Evolutionary conservation across 2,797 vertebrate genomes (phyloP), one percentile per base, ranked within the genome.

Genomic region (Darevskia mixta): DNA sequence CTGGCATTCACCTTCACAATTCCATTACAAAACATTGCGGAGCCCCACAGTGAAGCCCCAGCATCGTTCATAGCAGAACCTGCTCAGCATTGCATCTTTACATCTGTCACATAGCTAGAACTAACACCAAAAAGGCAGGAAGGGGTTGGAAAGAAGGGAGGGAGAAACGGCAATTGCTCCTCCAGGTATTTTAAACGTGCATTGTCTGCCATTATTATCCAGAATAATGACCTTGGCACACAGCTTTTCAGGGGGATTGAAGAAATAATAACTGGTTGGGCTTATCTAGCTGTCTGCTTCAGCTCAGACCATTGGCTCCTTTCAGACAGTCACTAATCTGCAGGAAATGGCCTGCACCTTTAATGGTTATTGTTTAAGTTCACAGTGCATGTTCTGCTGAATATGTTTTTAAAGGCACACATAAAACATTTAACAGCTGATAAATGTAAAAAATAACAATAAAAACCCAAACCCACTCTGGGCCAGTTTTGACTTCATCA

Each of bases 341-440:
- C 35, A 80, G 91, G 84, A 92, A 92, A 86, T 61, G 82, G 61
- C 82, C 89, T 77, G 25, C 79, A 67, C 43, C 73, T 85, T 86
- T 87, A 84, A 61, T 77, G 27, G 8, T 76, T 87, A 64, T 83
- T 86, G 35, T 69, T 15, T 76, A 89, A 87, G 71, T 77, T 38
- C 23, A 23, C 20, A 55, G 0, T 69, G 4, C 25, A 41, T 89
- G 75, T 88, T 83, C 61, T 29, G 2, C 73, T 77, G 67, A 89
- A 71, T 35, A 64, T 76, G 55, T 78, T 76, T 55, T 2, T 38
- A 71, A 32, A 0, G 58, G 41, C 84, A n/a, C 86, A 86, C 32
- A n/a, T 87, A 64, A 76, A 75, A 89, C n/a, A 18, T 75, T 55
- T 55, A 86, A 55, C 32, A 72, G 64, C 77, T 86, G 77, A 86